phyloP scores from a whole-genome alignment of 2,113 vertebrate species.

The Microtus pennsylvanicus region DNA sequence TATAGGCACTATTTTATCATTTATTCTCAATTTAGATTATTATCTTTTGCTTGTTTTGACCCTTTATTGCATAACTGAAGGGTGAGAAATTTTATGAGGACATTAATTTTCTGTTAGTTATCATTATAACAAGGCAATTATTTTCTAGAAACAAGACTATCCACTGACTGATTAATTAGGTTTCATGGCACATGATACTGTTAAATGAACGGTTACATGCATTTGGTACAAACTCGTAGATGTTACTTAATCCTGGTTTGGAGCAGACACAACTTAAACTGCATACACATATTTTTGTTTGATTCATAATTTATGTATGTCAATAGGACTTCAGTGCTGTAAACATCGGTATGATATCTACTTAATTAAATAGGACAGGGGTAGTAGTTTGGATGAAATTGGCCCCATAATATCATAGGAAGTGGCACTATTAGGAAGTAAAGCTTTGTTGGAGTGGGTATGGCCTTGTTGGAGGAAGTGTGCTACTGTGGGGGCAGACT shows the following conservation, averaged over 20 bases:
- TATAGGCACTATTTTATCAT: neutral
- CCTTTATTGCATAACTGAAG: slow-evolving; percentile 55
- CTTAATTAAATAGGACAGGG: slow-evolving; percentile 54
- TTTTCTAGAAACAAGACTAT: slow-evolving; percentile 70
- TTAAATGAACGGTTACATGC: slow-evolving; percentile 65
- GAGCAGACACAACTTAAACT: slow-evolving; percentile 49
- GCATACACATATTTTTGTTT: neutral
- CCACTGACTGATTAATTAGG: slow-evolving; percentile 72
- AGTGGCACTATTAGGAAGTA: neutral
- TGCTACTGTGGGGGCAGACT: neutral
- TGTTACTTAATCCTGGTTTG: slow-evolving; percentile 65
- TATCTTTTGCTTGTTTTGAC: slow-evolving; percentile 58
- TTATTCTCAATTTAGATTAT: slow-evolving; percentile 52
- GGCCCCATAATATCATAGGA: neutral
- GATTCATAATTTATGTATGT: slow-evolving; percentile 56
- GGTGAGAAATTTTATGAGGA: slow-evolving; percentile 62
- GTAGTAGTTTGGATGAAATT: neutral
- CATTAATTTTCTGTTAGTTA: slow-evolving; percentile 71
- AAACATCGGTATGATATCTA: slow-evolving; percentile 65
- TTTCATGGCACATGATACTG: slow-evolving; percentile 54
- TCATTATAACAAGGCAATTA: slow-evolving; percentile 57
- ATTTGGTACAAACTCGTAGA: slow-evolving; percentile 63
- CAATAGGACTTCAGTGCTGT: slow-evolving; percentile 47
- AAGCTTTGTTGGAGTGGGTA: neutral
- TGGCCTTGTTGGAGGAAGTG: neutral